A percentile compares a stretch with the other conserved stretches of the same genome.
Evolutionary conservation across 2,888 invertebrate genomes (phyloP).

Genomic region (Rotaria magnacalcarata): DNA sequence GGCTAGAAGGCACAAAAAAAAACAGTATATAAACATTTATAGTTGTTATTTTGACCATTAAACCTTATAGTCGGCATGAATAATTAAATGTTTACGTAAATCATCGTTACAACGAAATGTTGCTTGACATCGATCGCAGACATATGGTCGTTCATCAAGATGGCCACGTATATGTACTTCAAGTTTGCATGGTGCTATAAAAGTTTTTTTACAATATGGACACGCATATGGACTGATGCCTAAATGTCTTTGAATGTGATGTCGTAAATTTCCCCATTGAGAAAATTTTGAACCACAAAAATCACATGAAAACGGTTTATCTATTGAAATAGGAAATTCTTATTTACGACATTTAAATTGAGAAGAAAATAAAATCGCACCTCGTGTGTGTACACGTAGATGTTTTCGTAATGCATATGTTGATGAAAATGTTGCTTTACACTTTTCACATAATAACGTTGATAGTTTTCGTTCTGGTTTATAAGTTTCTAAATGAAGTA

Average conservation of each 20-base stretch:
- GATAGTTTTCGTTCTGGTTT: not conserved
- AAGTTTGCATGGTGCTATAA: slow-evolving; percentile 32
- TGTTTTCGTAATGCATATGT: slow-evolving; percentile 20
- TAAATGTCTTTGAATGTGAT: slow-evolving; percentile 34
- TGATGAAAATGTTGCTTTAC: slow-evolving; percentile 33
- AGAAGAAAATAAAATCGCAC: not conserved
- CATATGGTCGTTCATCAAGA: slow-evolving; percentile 30
- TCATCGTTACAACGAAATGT: slow-evolving; percentile 37
- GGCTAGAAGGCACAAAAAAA: not conserved
- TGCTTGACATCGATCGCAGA: slow-evolving; percentile 33
- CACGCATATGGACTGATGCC: slow-evolving; percentile 35
- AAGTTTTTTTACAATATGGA: slow-evolving; percentile 34
- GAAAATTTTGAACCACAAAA: slow-evolving; percentile 16
- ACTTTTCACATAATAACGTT: not conserved
- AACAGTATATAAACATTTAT: not conserved
- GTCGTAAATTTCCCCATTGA: slow-evolving; percentile 39
- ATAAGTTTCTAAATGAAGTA: not conserved
- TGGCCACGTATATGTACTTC: slow-evolving; percentile 38
- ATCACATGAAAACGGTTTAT: slow-evolving; percentile 38
- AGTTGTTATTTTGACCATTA: not conserved
- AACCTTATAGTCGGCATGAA: slow-evolving; percentile 35
- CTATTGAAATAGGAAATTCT: not conserved
- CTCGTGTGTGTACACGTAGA: slow-evolving; percentile 35
- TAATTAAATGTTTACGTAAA: slow-evolving; percentile 32
- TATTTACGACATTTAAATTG: no score